Evolutionary conservation across 92 coral and sea anemone species (phyloP).

Genomic region (Meandrina meandrites): DNA sequence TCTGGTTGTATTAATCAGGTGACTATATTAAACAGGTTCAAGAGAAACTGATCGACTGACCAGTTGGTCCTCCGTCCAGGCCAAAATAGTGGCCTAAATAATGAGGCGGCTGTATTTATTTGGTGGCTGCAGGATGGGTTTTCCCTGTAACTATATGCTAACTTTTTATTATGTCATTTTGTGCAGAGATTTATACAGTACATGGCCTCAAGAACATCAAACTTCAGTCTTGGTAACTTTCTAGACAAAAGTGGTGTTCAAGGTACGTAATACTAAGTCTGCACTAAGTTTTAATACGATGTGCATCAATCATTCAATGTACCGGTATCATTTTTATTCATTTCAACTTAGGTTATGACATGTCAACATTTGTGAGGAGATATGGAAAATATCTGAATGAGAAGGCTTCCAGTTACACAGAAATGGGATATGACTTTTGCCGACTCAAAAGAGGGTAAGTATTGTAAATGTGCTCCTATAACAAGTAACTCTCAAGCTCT

Average conservation of each 20-base stretch:
- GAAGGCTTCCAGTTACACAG: slow-evolving; percentile 88
- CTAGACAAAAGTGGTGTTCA: slow-evolving; percentile 94
- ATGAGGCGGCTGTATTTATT: too few relatives aligned
- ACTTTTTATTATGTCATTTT: neutral
- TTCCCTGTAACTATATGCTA: neutral
- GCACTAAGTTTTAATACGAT: too few relatives aligned
- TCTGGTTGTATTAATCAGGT: too few relatives aligned
- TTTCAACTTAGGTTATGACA: slow-evolving; percentile 88
- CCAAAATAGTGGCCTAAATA: too few relatives aligned
- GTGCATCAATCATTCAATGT: too few relatives aligned
- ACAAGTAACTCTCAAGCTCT: too few relatives aligned
- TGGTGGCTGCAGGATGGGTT: too few relatives aligned
- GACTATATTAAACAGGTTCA: too few relatives aligned
- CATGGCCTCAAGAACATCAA: slow-evolving; percentile 93
- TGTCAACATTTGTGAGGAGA: slow-evolving; percentile 96
- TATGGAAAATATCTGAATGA: slow-evolving; percentile 84
- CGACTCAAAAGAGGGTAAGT: slow-evolving; percentile 88
- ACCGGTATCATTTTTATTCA: too few relatives aligned
- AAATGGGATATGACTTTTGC: slow-evolving; percentile 97
- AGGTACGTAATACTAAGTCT: slow-evolving; percentile 53
- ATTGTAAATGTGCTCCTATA: too few relatives aligned
- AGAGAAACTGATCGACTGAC: too few relatives aligned
- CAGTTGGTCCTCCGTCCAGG: too few relatives aligned
- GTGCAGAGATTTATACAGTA: slow-evolving; percentile 90
- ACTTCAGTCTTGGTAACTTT: slow-evolving; percentile 82